Base-by-base conservation (phyloP, 1,140 invertebrate genomes). In the Drosophila ohnishii region DNA sequence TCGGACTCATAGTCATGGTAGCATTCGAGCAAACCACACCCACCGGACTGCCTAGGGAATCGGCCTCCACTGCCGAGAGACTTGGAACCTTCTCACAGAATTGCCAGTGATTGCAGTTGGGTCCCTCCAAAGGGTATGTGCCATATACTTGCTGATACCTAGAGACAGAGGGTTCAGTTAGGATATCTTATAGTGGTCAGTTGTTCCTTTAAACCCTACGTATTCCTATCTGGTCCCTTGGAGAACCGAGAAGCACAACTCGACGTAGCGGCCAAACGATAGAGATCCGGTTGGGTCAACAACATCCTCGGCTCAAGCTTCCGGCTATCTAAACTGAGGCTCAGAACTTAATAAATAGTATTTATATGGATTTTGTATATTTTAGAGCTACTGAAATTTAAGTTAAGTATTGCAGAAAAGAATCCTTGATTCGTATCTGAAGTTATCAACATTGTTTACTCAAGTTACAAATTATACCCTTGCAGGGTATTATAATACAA, bases 41-140 rank as follows among this genome's bases (percentile, higher is more conserved):
- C 8, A 90, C 35, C 0, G 75, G 48, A 34, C 45, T 50, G 28
- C 73, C 75, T 8, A 88, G 25, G 3, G 78, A 58, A 60, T 90
- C 70, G 14, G 56, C 44, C 34, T 76, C 44, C 14, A 59, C 28
- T n/a, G 40, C 16, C 1, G 34, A 48, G n/a, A 58, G 58, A 40
- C 48, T 65, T 1, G 40, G n/a, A 7, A 55, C 14, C 10, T 47
- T 59, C 22, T 50, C 35, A 37, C 72, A 67, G 35, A 30, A 66
- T 6, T 34, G 4, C 69, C 50, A 57, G n/a, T 58, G 48, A n/a
- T 39, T 13, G 65, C 37, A 40, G 16, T 11, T 14, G 1, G 19
- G 55, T 14, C 14, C 35, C 9, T 34, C 16, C 55, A 40, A 14
- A 8, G 30, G 28, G 7, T 16, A n/a, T 14, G 34, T 25, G 44